These are phyloP conservation scores for Drosophila obscura DNA, from an alignment of 1,140 invertebrate genomes.

Conservation along the genomic window DNA sequence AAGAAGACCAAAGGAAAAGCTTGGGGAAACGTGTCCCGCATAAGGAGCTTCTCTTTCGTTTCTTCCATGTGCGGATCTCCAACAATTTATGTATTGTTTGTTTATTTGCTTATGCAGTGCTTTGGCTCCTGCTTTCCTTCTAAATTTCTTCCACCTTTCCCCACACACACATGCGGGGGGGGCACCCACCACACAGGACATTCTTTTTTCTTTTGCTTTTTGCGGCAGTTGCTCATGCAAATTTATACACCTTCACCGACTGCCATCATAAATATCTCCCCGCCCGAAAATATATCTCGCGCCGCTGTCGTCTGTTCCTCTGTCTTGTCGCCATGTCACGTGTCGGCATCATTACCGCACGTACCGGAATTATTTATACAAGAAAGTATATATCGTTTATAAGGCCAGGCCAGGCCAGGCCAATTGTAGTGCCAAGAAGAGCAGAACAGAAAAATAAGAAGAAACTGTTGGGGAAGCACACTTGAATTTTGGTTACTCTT, in stretches of 20 bases:
- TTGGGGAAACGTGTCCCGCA: slow-evolving; percentile 50
- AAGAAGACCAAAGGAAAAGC: slow-evolving; percentile 17
- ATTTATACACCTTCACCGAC: slow-evolving; percentile 73
- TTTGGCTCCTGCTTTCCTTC: slow-evolving; percentile 41
- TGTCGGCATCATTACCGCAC: slow-evolving; percentile 80
- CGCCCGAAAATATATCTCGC: slow-evolving; percentile 72
- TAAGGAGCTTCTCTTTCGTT: slow-evolving; percentile 34
- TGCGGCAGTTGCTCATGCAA: slow-evolving; percentile 65
- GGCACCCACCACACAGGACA: not conserved
- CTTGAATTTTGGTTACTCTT: no score
- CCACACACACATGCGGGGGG: slow-evolving; percentile 12
- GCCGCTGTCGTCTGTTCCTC: slow-evolving; percentile 37
- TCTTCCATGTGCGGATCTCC: slow-evolving; percentile 32
- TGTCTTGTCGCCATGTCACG: slow-evolving; percentile 66
- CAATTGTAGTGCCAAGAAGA: slow-evolving; percentile 21
- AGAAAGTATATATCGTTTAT: slow-evolving; percentile 76
- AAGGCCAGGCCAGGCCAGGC: slow-evolving; percentile 20
- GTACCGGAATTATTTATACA: slow-evolving; percentile 77
- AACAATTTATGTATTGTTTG: slow-evolving; percentile 81
- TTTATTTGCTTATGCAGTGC: slow-evolving; percentile 81
- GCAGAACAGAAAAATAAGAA: no score
- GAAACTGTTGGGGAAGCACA: no score
- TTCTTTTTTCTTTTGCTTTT: slow-evolving; percentile 15
- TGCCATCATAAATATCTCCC: slow-evolving; percentile 72
- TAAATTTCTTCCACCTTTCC: slow-evolving; percentile 2